Conservation (phyloP, 1,140 invertebrate species). For the Pachyrhynchus sulphureomaculatus region DNA sequence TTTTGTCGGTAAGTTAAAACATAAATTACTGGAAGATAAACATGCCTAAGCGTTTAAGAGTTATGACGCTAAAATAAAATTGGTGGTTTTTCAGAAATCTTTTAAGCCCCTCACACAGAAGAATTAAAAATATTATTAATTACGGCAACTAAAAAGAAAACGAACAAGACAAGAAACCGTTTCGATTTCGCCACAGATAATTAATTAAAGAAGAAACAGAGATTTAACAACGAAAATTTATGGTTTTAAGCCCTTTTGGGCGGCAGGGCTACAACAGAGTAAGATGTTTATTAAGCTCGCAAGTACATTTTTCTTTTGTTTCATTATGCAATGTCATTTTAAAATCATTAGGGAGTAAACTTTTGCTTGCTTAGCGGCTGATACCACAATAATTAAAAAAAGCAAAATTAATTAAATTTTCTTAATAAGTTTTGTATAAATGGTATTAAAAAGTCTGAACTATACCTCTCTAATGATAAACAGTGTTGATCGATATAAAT, state of each 20-base stretch:
- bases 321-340: conserved; percentile 32
- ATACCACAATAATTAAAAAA: conserved; percentile 23
- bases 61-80: no score
- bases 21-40: no score
- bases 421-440: no score
- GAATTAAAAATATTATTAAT: conserved; percentile 21
- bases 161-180: conserved; percentile 21
- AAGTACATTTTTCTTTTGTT: conserved; percentile 30
- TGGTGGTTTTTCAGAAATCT: background rate
- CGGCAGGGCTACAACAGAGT: conserved; percentile 21
- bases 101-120: conserved; percentile 1
- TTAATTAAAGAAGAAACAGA: conserved; percentile 31
- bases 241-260: conserved; percentile 29
- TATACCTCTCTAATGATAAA: no score
- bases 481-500: no score
- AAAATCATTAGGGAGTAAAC: conserved; percentile 24
- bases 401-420: conserved; percentile 1
- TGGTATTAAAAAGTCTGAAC: no score
- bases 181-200: conserved; percentile 22
- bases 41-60: no score
- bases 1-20: no score
- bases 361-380: background rate
- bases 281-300: conserved; percentile 31
- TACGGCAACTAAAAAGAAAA: conserved; percentile 7
- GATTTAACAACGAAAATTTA: conserved; percentile 29